Conservation (phyloP, 2,888 invertebrate genomes). For the Aplocera efformata region DNA sequence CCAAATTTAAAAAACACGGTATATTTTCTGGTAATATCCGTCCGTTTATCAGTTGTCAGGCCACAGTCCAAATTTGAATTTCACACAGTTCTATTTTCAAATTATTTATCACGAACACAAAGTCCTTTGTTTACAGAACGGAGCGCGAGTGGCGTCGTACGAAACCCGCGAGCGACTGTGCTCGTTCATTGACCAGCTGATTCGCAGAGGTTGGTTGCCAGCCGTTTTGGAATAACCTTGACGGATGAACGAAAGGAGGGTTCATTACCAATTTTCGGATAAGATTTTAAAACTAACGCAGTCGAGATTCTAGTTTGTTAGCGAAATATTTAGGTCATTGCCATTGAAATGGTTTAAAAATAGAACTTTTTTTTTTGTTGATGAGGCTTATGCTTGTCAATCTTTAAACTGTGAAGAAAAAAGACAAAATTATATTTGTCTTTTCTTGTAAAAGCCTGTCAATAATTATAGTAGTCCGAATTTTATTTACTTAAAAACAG, state of each 20-base stretch:
- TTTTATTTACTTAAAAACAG: too few relatives aligned
- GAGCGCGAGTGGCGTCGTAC: constrained; percentile 9
- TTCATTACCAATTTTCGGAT: constrained; percentile 20
- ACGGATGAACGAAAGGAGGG: constrained; percentile 10
- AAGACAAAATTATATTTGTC: too few relatives aligned
- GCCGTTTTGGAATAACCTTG: constrained; percentile 22
- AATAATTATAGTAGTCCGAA: too few relatives aligned
- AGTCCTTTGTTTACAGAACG: constrained; percentile 16
- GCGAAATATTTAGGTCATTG: too few relatives aligned
- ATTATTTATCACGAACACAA: constrained; percentile 5
- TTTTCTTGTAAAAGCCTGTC: too few relatives aligned
- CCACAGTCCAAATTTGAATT: neutral
- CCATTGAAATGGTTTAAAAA: too few relatives aligned
- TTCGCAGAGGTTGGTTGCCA: constrained; percentile 23
- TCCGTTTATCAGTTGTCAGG: neutral
- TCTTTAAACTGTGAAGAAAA: too few relatives aligned
- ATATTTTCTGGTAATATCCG: too few relatives aligned
- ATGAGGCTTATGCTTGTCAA: too few relatives aligned
- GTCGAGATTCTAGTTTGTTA: neutral
- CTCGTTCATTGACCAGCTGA: constrained; percentile 29
- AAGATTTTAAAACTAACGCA: constrained; percentile 7
- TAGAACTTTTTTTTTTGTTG: too few relatives aligned
- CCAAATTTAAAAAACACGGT: constrained; percentile 1
- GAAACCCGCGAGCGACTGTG: constrained; percentile 15
- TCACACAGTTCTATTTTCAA: too few relatives aligned